Percentiles rank a stretch among this genome's conserved stretches.
phyloP scores from a whole-genome alignment of 2,113 vertebrate species.

The Cochlearius cochlearius region DNA sequence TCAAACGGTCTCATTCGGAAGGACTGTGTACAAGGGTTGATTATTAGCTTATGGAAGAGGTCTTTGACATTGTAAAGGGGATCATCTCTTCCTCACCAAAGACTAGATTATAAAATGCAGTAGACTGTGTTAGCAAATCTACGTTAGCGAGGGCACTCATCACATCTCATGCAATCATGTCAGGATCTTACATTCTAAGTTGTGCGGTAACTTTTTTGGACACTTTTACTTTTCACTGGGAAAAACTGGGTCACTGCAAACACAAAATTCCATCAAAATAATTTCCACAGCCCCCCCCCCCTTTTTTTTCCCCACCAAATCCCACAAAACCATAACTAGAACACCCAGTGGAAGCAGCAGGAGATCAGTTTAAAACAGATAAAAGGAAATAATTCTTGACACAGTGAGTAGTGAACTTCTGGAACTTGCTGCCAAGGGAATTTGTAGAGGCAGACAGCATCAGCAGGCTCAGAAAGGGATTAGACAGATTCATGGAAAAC shows the following conservation, averaged over 20 bases:
- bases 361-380: background rate
- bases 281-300: background rate
- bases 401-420: background rate
- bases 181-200: background rate
- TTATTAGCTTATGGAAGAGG: background rate
- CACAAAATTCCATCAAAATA: background rate
- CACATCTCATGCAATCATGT: background rate
- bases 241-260: background rate
- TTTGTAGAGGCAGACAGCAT: slow-evolving; percentile 18
- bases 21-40: background rate
- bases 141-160: background rate
- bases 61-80: background rate
- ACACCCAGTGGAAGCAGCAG: background rate
- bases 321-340: background rate
- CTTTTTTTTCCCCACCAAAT: background rate
- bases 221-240: background rate
- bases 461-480: slow-evolving; percentile 25
- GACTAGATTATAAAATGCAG: background rate
- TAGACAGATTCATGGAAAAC: slow-evolving; percentile 50
- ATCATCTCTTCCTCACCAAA: background rate
- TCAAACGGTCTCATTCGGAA: background rate
- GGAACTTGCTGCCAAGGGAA: slow-evolving; percentile 25
- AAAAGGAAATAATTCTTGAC: background rate
- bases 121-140: background rate
- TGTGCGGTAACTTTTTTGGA: background rate